Conservation (phyloP, 1,140 invertebrate species). For the Brachionus asplanchnoidis region DNA sequence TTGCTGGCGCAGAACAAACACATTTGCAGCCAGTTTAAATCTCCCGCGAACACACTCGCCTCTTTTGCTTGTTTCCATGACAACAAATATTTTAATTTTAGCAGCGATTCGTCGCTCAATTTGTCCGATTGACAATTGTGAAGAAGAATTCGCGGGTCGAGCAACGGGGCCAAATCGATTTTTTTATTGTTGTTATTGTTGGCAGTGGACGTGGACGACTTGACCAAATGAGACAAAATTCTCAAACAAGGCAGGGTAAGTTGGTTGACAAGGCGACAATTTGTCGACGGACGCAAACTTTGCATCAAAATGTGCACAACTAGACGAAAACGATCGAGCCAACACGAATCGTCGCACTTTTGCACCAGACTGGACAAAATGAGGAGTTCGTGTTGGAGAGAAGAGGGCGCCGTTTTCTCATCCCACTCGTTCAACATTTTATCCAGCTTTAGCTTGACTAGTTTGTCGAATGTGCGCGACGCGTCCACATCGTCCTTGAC, state of each 20-base stretch:
- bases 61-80: background rate
- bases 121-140: too few relatives aligned
- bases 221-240: constrained; percentile 73
- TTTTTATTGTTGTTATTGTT: background rate
- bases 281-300: constrained; percentile 66
- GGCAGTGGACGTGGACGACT: constrained; percentile 59
- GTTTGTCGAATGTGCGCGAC: constrained; percentile 1
- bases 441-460: background rate
- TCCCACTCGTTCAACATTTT: background rate
- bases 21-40: background rate
- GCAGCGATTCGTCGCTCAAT: background rate
- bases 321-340: constrained; percentile 75
- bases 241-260: constrained; percentile 75
- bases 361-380: constrained; percentile 78
- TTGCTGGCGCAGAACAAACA: constrained; percentile 7
- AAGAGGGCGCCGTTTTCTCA: constrained; percentile 59
- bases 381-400: constrained; percentile 79
- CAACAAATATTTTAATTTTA: background rate
- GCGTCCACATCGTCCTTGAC: background rate
- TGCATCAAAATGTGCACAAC: constrained; percentile 75
- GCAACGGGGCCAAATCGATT: background rate
- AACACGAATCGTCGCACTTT: constrained; percentile 80
- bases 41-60: background rate
- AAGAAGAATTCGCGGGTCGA: background rate
- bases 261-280: constrained; percentile 65